Conservation (phyloP, 2,113 vertebrate species). For the Condylura cristata region DNA sequence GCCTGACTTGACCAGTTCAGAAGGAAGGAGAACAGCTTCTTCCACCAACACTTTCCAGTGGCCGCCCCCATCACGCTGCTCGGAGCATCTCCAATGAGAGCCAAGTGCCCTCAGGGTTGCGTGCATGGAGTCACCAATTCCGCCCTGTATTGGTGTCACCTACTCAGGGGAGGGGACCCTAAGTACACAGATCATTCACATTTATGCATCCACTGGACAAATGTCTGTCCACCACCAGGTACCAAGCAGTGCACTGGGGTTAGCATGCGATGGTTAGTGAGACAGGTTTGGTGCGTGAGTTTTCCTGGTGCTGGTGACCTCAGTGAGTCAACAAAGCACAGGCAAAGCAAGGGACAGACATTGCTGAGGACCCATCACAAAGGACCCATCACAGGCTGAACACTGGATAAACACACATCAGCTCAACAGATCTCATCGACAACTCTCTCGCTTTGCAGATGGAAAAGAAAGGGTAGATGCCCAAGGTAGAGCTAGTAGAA, state of each 20-base stretch:
- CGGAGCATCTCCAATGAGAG: background rate
- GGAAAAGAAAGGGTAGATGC: background rate
- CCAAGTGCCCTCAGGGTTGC: background rate
- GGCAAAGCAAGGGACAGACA: background rate
- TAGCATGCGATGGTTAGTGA: background rate
- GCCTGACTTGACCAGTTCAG: background rate
- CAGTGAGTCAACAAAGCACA: background rate
- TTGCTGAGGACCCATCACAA: background rate
- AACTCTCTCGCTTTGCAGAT: background rate
- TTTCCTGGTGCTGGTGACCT: rapidly evolving
- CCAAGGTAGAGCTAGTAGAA: background rate
- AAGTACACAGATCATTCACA: background rate
- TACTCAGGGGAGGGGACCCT: background rate
- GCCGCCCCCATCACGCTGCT: background rate
- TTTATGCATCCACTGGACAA: background rate
- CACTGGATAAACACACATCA: no score
- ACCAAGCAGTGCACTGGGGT: background rate
- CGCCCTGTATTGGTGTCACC: background rate
- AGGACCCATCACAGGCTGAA: background rate
- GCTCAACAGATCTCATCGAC: background rate
- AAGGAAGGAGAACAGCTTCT: background rate
- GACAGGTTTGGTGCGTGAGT: background rate
- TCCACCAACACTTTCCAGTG: rapidly evolving
- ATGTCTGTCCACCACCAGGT: background rate
- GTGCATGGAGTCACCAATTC: background rate